Percentiles rank a stretch among this genome's conserved stretches.
Conservation (phyloP, 37 sponge, comb jelly and placozoan genomes). For the Agelas oroides region DNA sequence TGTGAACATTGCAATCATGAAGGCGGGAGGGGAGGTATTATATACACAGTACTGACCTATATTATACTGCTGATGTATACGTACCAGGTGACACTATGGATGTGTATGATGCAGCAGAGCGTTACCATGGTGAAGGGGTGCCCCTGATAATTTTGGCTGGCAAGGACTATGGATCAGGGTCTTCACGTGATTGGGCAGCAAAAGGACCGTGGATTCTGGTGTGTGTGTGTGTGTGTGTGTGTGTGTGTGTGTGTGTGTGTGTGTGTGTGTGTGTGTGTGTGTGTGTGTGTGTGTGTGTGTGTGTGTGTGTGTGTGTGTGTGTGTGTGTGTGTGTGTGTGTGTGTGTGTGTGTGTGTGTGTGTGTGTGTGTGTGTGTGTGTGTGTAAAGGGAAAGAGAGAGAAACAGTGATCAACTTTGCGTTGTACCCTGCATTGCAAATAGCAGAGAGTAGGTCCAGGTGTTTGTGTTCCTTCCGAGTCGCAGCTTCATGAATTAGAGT, state of each 20-base stretch:
- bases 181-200: conserved; percentile 96
- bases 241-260: neutral
- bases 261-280: neutral
- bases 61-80: no score
- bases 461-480: no score
- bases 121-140: conserved; percentile 71
- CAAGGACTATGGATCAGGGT: conserved; percentile 95
- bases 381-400: no score
- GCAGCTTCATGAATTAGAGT: no score
- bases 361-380: no score
- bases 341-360: conserved; percentile 18
- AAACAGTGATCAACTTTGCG: no score
- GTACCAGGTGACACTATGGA: conserved; percentile 74
- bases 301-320: neutral
- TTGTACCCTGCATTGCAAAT: no score
- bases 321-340: neutral
- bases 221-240: conserved; percentile 10
- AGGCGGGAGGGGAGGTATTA: no score
- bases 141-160: conserved; percentile 85
- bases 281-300: conserved; percentile 11
- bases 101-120: conserved; percentile 89
- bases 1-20: no score
- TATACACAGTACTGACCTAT: no score
- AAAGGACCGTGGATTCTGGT: conserved; percentile 95
- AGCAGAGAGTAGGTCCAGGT: no score